phyloP scores from a whole-genome alignment of 2,113 vertebrate species.

The Caloenas nicobarica region DNA sequence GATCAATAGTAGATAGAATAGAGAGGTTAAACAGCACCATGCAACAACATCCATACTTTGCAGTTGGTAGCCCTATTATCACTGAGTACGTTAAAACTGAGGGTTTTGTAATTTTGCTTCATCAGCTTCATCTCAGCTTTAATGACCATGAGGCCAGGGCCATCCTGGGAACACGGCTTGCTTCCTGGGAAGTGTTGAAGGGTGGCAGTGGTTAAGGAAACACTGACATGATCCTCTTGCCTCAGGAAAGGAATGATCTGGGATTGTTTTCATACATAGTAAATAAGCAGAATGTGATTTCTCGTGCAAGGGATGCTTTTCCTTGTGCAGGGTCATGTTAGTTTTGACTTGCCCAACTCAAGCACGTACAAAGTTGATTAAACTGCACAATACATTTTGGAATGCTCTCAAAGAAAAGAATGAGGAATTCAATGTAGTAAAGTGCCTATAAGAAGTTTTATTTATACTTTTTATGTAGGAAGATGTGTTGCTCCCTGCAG shows the following conservation, averaged over 20 bases:
- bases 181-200: constrained; percentile 38
- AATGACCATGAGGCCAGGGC: constrained; percentile 1
- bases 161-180: constrained; percentile 36
- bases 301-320: neutral
- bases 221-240: constrained; percentile 36
- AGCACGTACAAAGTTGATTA: constrained; percentile 49
- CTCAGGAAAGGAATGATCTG: constrained; percentile 30
- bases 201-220: constrained; percentile 4
- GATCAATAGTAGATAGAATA: neutral
- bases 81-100: neutral
- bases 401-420: constrained; percentile 45
- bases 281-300: constrained; percentile 51
- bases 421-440: constrained; percentile 7
- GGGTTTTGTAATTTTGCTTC: neutral
- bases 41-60: neutral
- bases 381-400: constrained; percentile 19
- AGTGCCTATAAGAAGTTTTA: constrained; percentile 36
- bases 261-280: constrained; percentile 28
- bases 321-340: constrained; percentile 18
- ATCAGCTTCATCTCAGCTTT: constrained; percentile 31
- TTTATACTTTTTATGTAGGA: constrained; percentile 31
- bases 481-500: constrained; percentile 23
- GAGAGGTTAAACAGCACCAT: neutral
- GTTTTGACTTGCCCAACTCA: constrained; percentile 60
- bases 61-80: neutral